Evolutionary conservation across 2,888 invertebrate species (phyloP), one percentile per base, ranked within the genome.

Genomic region (Meganola albula): DNA sequence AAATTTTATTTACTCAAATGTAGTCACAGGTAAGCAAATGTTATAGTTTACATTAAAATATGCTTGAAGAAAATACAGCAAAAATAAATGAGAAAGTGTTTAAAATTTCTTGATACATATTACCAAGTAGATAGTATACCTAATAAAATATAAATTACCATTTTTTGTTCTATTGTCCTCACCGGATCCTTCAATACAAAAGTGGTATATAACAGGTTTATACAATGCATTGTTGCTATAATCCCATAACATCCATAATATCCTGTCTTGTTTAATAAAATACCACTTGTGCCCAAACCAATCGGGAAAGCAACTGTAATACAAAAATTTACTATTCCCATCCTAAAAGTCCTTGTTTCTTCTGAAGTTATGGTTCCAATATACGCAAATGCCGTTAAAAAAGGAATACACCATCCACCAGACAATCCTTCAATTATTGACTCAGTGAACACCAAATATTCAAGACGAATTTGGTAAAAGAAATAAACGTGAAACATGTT

Each of bases 301-400:
- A 96, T 87, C 0, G 96, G 95, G 29, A 95, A 92, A 1, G 95
- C 95, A 10, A 95, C 87, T 5, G 95, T 95, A 40, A 94, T 88
- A 74, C 94, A 92, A 7, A 96, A 91, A 70, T 94, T 96, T 12
- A 94, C 88, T 11, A 96, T 89, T 2, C 95, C 95, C 58, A 97
- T 92, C 31, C 96, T 84, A 25, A 93, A 85, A 0, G 96, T 96
- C 42, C 96, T 89, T 23, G 89, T 91, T 58, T 93, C 89, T 22
- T 91, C 88, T 0, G 90, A 90, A 1, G 95, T 94, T 3, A 95
- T 91, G 49, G 95, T 92, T 24, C 92, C 92, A 22, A 96, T 91
- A 61, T 93, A 96, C 54, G 94, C 91, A 80, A 95, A 93, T 31
- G 92, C 90, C 0, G 92, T 91, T 88, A 94, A 89, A 48, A 94